These are phyloP conservation scores for Chaetophractus vellerosus DNA, from an alignment of 2,797 vertebrate genomes.

Conservation along the genomic window DNA sequence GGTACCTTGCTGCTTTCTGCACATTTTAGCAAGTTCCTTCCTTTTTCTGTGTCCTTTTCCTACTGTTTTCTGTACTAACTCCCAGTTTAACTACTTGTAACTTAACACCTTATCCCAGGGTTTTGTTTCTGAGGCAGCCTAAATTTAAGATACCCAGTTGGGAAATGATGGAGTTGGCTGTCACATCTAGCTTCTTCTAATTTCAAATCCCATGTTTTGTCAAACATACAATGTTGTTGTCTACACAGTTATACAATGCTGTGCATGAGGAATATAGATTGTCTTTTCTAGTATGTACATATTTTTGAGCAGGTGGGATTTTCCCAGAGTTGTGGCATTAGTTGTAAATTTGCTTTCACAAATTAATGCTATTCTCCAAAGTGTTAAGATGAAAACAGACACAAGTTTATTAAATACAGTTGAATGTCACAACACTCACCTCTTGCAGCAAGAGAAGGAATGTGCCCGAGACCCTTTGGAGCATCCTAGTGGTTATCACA, in stretches of 20 bases:
- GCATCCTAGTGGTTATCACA: neutral
- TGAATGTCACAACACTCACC: neutral
- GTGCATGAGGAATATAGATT: neutral
- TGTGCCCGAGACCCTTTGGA: neutral
- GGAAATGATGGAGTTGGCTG: neutral
- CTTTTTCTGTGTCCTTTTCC: neutral
- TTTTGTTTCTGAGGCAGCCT: neutral
- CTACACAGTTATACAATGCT: neutral
- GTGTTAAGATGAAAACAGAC: slow-evolving; percentile 60
- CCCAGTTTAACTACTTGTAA: neutral
- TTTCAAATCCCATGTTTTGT: neutral
- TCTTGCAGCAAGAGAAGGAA: neutral
- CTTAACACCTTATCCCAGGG: neutral
- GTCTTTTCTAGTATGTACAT: neutral
- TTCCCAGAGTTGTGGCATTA: slow-evolving; percentile 52
- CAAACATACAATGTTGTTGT: neutral
- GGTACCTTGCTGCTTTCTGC: neutral
- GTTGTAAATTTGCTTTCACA: slow-evolving; percentile 73
- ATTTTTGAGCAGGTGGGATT: slow-evolving; percentile 41
- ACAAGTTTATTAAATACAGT: slow-evolving; percentile 39
- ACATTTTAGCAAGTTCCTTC: neutral
- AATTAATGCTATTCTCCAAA: slow-evolving; percentile 75
- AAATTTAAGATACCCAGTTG: neutral
- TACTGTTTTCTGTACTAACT: neutral
- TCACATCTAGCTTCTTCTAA: neutral